Evolutionary conservation across 2,888 invertebrate species (phyloP), one percentile per base, ranked within the genome.

Genomic region (Furcula furcula): DNA sequence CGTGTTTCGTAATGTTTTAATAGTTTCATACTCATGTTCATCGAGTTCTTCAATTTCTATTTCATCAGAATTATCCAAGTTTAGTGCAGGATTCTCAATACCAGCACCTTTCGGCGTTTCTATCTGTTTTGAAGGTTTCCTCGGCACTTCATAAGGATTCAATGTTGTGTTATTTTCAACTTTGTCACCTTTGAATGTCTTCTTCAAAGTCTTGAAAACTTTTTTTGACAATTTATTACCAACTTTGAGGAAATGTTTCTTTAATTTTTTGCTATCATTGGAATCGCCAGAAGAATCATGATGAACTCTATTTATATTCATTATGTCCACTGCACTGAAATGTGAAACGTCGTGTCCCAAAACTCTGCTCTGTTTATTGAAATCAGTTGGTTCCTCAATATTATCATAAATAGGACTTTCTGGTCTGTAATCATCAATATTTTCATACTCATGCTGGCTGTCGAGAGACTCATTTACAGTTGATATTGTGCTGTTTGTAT

Each of bases 361-460:
- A n/a, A 89, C 72, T 61, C 89, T 86, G 36, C 89, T 89, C 59
- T 87, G 89, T 42, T 89, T 89, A 39, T 88, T 89, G 14, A 65
- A 68, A 35, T 78, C 75, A 15, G 65, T 62, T 0, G 43, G 31
- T 33, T 73, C 76, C 2, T 73, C 79, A 16, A 86, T 71, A 36
- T 86, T 85, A 47, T 86, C 87, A 27, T 86, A 86, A 11, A 84
- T 68, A 1, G 84, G 86, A 36, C 84, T 84, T 29, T 83, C 84
- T 1, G 78, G 43, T 55, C 81, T 58, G 19, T 70, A 76, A n/a
- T 53, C 55, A 31, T 86, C 84, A 14, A 87, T 64, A 32, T 87
- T 87, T 60, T 86, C 86, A 46, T 88, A 88, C 34, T 80, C 82
- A 46, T 78, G 61, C 29, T 65, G 71, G 2, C 44, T 54, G 4